Percentiles rank a stretch among this genome's conserved stretches.
phyloP scores from a whole-genome alignment of 2,888 invertebrate genomes.

The Schizaphis graminum region DNA sequence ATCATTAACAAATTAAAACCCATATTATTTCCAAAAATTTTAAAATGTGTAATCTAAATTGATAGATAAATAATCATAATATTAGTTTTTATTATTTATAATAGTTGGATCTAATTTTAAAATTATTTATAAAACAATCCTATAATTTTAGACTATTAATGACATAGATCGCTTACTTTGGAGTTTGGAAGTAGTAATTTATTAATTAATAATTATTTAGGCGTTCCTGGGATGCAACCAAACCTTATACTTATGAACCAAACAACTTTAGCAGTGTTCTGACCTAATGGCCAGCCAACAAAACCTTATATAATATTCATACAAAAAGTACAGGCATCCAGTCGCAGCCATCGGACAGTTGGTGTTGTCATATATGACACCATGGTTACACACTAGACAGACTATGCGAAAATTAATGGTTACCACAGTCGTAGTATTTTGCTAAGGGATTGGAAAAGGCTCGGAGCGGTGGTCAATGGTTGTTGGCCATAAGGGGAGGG shows the following conservation, averaged over 20 bases:
- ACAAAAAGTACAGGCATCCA: conserved; percentile 4
- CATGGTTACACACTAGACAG: conserved; percentile 50
- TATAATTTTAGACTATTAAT: conserved; percentile 48
- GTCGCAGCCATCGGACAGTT: neutral
- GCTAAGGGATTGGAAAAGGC: neutral
- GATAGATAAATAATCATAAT: neutral
- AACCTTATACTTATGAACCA: conserved; percentile 55
- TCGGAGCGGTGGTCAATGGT: neutral
- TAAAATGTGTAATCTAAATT: neutral
- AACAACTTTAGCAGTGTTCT: conserved; percentile 33
- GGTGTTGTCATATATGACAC: conserved; percentile 1
- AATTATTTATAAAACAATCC: conserved; percentile 28
- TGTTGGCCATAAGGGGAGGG: neutral
- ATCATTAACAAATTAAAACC: neutral
- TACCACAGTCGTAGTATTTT: neutral
- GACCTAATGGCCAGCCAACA: neutral
- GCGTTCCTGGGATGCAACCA: conserved; percentile 27
- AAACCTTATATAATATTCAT: conserved; percentile 54
- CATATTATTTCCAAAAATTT: neutral
- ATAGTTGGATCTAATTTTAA: neutral
- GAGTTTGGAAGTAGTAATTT: conserved; percentile 32
- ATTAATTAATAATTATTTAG: conserved; percentile 56
- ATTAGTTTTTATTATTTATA: neutral
- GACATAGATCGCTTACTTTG: conserved; percentile 48
- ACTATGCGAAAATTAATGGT: neutral